Conservation (phyloP, 2,797 vertebrate genomes). For the Morelia viridis region DNA sequence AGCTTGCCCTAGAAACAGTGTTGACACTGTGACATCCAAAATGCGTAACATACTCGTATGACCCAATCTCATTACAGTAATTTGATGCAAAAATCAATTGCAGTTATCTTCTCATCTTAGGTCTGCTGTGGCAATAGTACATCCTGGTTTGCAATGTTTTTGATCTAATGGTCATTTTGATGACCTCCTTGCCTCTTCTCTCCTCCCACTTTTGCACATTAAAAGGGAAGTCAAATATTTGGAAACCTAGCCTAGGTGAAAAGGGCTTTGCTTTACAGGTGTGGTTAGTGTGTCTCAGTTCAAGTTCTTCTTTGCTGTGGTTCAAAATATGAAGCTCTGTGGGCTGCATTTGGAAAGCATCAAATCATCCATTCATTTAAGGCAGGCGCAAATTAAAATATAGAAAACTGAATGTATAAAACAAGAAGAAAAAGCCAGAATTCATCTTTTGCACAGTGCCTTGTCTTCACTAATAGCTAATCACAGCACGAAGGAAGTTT, state of each 20-base stretch:
- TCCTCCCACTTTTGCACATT: background rate
- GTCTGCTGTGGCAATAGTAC: background rate
- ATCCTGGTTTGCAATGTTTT: background rate
- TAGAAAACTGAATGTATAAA: background rate
- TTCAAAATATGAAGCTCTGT: background rate
- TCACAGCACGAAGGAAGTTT: background rate
- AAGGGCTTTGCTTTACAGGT: background rate
- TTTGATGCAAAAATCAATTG: slow-evolving; percentile 35
- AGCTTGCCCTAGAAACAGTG: background rate
- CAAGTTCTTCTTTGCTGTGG: background rate
- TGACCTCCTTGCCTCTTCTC: background rate
- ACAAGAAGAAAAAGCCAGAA: background rate
- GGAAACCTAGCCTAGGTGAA: background rate
- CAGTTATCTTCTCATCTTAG: slow-evolving; percentile 17
- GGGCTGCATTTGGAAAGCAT: background rate
- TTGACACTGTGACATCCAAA: slow-evolving; percentile 20
- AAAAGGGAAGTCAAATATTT: background rate
- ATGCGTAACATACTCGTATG: slow-evolving; percentile 6
- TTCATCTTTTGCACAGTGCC: background rate
- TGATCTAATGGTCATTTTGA: slow-evolving; percentile 13
- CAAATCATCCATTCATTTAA: background rate
- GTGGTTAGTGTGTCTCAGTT: background rate
- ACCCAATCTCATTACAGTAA: slow-evolving; percentile 25
- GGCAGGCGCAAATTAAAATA: background rate
- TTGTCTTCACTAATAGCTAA: background rate